These are phyloP conservation scores for Apamea anceps DNA, from an alignment of 2,888 invertebrate species.

Conservation along the genomic window DNA sequence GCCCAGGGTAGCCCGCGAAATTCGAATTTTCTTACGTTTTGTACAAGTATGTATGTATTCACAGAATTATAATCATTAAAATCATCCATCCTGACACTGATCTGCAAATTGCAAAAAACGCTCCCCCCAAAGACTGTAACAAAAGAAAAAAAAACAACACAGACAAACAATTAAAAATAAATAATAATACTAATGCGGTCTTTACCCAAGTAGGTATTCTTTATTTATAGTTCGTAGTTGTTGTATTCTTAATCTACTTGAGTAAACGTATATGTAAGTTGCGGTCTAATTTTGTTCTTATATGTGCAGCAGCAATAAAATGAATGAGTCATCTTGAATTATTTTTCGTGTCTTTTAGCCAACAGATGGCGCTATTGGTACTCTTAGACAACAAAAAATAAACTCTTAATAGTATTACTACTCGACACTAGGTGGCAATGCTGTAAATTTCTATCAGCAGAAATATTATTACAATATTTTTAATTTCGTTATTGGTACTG, in stretches of 20 bases:
- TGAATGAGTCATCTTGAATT: background rate
- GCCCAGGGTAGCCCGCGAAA: background rate
- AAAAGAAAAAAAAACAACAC: too few species aligned
- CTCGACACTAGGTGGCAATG: slow-evolving; percentile 61
- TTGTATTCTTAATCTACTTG: background rate
- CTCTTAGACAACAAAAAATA: background rate
- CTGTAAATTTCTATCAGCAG: background rate
- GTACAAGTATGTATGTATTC: too few species aligned
- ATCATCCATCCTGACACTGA: too few species aligned
- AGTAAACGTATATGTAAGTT: background rate
- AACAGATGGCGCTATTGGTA: slow-evolving; percentile 30
- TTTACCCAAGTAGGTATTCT: background rate
- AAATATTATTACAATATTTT: background rate
- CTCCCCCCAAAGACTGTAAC: too few species aligned
- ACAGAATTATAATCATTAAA: too few species aligned
- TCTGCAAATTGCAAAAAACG: too few species aligned
- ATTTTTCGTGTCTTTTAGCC: background rate
- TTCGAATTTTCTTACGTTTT: background rate
- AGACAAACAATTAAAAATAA: too few species aligned
- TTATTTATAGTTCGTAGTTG: background rate
- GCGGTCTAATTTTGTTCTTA: background rate
- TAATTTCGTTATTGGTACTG: background rate
- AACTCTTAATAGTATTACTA: slow-evolving; percentile 46
- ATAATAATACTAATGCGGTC: too few species aligned
- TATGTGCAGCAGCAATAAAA: background rate